phyloP scores from a whole-genome alignment of 1,140 invertebrate genomes.

The Bilobella aurantiaca region DNA sequence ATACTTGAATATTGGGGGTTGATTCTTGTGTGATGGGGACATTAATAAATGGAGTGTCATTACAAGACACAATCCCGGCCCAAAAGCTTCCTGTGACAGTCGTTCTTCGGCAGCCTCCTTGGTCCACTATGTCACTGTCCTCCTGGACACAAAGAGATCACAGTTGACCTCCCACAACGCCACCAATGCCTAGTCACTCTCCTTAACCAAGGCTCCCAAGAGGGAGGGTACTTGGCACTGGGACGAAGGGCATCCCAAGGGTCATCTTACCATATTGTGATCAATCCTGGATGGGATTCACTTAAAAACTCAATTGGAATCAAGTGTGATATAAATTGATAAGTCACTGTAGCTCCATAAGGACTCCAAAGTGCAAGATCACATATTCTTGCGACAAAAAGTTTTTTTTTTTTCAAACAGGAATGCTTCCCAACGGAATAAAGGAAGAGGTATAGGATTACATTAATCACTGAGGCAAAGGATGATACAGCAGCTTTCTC shows the following conservation, averaged over 20 bases:
- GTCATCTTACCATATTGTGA: too few relatives aligned
- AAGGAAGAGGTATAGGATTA: background rate
- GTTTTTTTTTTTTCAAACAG: too few relatives aligned
- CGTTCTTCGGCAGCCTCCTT: background rate
- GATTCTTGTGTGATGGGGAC: background rate
- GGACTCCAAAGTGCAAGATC: too few relatives aligned
- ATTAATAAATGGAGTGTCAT: conserved; percentile 30
- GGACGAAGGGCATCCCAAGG: background rate
- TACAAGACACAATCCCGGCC: conserved; percentile 27
- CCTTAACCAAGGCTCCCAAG: too few relatives aligned
- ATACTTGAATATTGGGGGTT: background rate
- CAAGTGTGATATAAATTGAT: background rate
- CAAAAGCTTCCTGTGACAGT: background rate
- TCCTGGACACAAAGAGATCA: background rate
- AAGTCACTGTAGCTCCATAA: too few relatives aligned
- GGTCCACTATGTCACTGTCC: background rate
- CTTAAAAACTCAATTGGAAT: background rate
- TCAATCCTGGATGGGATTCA: too few relatives aligned
- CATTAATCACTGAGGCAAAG: conserved; percentile 4
- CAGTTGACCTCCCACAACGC: background rate
- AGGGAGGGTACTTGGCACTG: too few relatives aligned
- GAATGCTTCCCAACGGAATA: too few relatives aligned
- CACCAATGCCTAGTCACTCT: background rate
- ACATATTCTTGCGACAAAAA: too few relatives aligned
- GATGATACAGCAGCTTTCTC: background rate